Evolutionary conservation across 1,140 invertebrate species (phyloP).

Genomic region (Pseudomyrmex pallidus): DNA sequence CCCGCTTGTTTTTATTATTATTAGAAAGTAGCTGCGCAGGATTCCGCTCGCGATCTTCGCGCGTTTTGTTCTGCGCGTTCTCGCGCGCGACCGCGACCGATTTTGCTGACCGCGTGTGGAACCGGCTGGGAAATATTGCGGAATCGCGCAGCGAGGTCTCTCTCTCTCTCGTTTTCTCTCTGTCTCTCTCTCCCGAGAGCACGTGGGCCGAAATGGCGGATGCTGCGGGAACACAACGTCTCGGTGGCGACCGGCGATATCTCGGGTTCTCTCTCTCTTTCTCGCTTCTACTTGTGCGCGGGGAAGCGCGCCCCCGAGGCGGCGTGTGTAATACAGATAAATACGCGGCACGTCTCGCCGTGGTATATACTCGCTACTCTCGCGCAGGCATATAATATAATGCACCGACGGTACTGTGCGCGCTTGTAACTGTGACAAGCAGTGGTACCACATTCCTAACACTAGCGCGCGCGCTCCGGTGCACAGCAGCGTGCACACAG

Average conservation of each 20-base stretch:
- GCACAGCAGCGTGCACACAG: conserved; percentile 51
- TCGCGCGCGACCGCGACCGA: conserved; percentile 39
- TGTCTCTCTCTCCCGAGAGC: not conserved
- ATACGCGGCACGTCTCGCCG: conserved; percentile 34
- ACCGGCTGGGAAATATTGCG: not conserved
- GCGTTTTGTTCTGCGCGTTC: not conserved
- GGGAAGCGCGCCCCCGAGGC: conserved; percentile 42
- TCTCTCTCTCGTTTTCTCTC: not conserved
- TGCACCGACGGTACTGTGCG: conserved; percentile 61
- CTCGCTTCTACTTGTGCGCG: not conserved
- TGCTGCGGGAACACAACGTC: not conserved
- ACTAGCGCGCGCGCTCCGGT: conserved; percentile 77
- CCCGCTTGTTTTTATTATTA: conserved; percentile 21
- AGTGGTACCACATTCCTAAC: conserved; percentile 86
- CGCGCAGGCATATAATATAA: conserved; percentile 66
- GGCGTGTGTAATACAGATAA: conserved; percentile 51
- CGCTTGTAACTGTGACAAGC: conserved; percentile 84
- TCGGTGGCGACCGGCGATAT: conserved; percentile 27
- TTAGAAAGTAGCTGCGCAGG: conserved; percentile 21
- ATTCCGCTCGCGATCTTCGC: conserved; percentile 34
- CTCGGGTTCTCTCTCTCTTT: conserved; percentile 3
- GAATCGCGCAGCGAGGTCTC: not conserved
- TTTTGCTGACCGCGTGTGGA: conserved; percentile 20
- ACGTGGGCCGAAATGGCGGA: conserved; percentile 36
- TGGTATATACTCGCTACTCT: conserved; percentile 30